Conservation (phyloP, 2,113 vertebrate genomes). For the Osmerus eperlanus region DNA sequence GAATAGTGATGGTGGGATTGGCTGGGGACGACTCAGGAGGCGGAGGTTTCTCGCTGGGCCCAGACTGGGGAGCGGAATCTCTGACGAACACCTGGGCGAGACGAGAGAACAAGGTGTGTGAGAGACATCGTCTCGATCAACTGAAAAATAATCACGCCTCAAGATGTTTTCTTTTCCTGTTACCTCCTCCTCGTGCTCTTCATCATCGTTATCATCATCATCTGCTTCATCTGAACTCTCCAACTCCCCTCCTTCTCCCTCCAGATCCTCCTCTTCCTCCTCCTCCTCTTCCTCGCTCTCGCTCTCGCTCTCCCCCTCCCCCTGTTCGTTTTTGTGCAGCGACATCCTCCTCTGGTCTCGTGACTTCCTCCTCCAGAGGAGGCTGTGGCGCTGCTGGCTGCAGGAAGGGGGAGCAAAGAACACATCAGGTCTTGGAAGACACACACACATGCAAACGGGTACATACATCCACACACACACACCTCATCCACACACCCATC, state of each 20-base stretch:
- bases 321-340: conserved; percentile 23
- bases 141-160: no score
- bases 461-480: neutral
- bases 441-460: neutral
- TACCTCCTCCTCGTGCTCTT: neutral
- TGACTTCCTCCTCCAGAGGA: conserved; percentile 74
- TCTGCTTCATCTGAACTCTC: conserved; percentile 20
- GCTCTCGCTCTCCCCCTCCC: conserved; percentile 21
- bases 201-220: neutral
- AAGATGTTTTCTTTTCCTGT: neutral
- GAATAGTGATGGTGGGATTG: conserved; percentile 56
- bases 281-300: neutral
- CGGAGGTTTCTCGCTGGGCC: neutral
- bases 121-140: neutral
- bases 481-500: no score
- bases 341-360: conserved; percentile 72
- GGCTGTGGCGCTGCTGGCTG: conserved; percentile 76
- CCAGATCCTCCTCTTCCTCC: conserved; percentile 21
- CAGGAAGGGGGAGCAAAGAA: conserved; percentile 10
- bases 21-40: neutral
- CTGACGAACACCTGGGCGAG: conserved; percentile 60
- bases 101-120: neutral
- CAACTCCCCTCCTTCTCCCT: conserved; percentile 5
- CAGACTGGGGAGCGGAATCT: neutral
- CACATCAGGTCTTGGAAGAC: neutral